These are phyloP conservation scores for Calephelis virginiensis DNA, from an alignment of 1,140 invertebrate genomes.

Conservation along the genomic window DNA sequence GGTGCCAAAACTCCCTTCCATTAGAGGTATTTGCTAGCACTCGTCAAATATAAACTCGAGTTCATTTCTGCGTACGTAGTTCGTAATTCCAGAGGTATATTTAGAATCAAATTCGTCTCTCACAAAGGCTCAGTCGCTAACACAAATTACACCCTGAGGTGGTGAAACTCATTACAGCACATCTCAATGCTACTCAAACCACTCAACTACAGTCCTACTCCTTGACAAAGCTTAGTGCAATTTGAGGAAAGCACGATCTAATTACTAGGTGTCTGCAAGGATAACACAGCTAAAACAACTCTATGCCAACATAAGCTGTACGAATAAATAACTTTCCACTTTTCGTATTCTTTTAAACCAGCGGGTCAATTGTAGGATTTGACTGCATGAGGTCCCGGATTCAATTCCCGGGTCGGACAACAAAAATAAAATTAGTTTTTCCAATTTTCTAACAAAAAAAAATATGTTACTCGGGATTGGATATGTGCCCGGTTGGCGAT, in stretches of 20 bases:
- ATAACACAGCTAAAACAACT: neutral
- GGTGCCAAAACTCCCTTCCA: too few species aligned
- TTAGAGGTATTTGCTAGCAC: neutral
- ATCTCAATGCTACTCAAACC: constrained; percentile 23
- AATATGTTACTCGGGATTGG: too few species aligned
- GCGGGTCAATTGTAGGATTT: too few species aligned
- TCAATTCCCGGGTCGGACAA: too few species aligned
- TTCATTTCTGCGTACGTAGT: neutral
- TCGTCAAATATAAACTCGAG: neutral
- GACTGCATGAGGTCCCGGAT: too few species aligned
- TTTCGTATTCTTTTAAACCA: too few species aligned
- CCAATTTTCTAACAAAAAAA: too few species aligned
- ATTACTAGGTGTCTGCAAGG: constrained; percentile 25
- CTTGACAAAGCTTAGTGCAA: constrained; percentile 35
- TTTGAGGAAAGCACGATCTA: constrained; percentile 39
- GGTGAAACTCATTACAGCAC: constrained; percentile 36
- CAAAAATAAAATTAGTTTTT: too few species aligned
- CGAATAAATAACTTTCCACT: too few species aligned
- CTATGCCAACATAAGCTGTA: too few species aligned
- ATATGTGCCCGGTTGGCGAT: too few species aligned
- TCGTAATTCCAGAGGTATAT: neutral
- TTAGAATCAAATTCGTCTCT: constrained; percentile 14
- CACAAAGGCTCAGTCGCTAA: constrained; percentile 21
- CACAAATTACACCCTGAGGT: constrained; percentile 19
- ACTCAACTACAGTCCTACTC: constrained; percentile 28